Base-by-base conservation (phyloP, 2,888 invertebrate species). In the Drosophila tanythrix region DNA sequence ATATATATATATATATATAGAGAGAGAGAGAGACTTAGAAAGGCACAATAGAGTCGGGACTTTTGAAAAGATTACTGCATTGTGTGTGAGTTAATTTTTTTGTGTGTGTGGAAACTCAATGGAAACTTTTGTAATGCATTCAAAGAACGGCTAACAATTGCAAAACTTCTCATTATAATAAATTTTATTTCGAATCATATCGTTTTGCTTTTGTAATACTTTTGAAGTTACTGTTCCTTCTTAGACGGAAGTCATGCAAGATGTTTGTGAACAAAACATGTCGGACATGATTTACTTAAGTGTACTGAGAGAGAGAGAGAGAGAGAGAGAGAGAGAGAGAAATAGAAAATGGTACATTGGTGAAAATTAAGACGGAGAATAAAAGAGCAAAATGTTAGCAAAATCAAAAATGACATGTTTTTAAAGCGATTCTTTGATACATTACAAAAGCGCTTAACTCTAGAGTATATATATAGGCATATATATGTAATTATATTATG, bases 381-480 rank as follows among this genome's bases (percentile, higher is more conserved):
- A 36, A 74, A 40, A 71, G 29, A 79, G 60, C 57, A 71, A 78
- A 63, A 61, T 61, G 46, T 70, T 73, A 61, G 76, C 86, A 69
- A 57, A 76, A 76, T 48, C 7, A 51, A 59, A 69, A 69, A 40
- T 8, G 15, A 36, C 15, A 33, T 40, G 57, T 61, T 31, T 43
- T 56, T 71, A 65, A 81, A 80, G 64, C 71, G 55, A 78, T 84
- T 78, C 73, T 75, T 79, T 78, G 75, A 72, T 82, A 79, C 80
- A 86, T 85, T 83, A 88, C 80, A 82, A 83, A 83, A 88, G 88
- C 85, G 74, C 71, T 82, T 79, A 82, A 70, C 71, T 69, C 73
- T 82, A 79, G 61, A 71, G 66, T 63, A 67, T 74, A 72, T 68
- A 71, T 61, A 62, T 40, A 38, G 35, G 18, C 51, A 66, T 69